Conservation (phyloP, 1,140 invertebrate species). For the Gryllus bimaculatus region DNA sequence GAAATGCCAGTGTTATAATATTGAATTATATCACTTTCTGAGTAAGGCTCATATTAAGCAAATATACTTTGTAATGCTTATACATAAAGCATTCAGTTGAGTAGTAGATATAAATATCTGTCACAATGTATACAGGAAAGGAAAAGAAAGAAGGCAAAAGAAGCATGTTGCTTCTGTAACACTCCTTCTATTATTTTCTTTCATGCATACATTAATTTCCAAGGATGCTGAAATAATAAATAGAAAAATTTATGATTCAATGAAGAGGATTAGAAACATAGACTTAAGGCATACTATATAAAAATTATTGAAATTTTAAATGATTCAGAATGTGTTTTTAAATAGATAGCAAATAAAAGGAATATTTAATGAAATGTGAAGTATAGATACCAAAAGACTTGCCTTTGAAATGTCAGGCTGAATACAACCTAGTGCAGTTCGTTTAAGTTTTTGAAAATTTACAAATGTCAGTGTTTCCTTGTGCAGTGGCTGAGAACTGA, state of each 20-base stretch:
- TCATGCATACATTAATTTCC: too few species aligned
- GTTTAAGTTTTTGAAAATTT: background rate
- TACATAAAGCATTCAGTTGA: background rate
- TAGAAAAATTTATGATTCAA: too few species aligned
- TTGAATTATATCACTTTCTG: background rate
- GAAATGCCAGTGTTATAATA: background rate
- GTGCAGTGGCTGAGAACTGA: background rate
- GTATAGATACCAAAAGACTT: background rate
- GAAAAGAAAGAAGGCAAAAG: too few species aligned
- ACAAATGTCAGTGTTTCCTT: background rate
- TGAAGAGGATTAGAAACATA: too few species aligned
- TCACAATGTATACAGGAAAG: too few species aligned
- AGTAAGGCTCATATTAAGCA: background rate
- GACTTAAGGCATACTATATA: too few species aligned
- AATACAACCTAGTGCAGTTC: conserved; percentile 1
- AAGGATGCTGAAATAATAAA: too few species aligned
- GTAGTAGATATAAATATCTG: background rate
- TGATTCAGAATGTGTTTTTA: background rate
- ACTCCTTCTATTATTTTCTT: too few species aligned
- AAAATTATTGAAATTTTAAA: background rate
- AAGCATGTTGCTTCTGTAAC: too few species aligned
- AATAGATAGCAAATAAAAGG: background rate
- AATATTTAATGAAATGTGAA: background rate
- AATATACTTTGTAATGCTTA: background rate
- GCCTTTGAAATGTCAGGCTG: background rate